phyloP scores from a whole-genome alignment of 2,888 invertebrate genomes.

The Agonopterix alstromeriana region DNA sequence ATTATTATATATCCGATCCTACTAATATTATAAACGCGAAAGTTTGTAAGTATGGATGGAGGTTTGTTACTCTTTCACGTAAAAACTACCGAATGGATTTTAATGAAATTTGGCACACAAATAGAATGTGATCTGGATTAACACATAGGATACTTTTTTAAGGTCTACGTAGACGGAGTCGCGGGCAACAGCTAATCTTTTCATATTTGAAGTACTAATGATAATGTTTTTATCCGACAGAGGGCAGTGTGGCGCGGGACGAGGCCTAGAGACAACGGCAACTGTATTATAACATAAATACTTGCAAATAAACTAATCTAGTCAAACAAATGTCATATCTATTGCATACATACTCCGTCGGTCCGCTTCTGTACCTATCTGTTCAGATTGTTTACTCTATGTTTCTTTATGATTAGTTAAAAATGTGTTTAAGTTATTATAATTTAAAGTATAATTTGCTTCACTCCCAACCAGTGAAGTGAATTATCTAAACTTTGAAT shows the following conservation, averaged over 20 bases:
- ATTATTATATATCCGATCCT: conserved; percentile 6
- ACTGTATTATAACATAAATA: conserved; percentile 30
- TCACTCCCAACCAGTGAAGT: conserved; percentile 43
- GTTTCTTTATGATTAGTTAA: background rate
- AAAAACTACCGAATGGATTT: too few relatives aligned
- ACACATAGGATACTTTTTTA: too few relatives aligned
- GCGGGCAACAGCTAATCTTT: too few relatives aligned
- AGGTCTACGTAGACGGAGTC: too few relatives aligned
- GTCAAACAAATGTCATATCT: conserved; percentile 25
- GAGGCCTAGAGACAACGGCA: conserved; percentile 58
- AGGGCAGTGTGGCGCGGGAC: conserved; percentile 45
- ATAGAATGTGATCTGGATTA: too few relatives aligned
- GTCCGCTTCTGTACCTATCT: conserved; percentile 12
- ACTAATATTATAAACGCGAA: too few relatives aligned
- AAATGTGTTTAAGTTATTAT: conserved; percentile 1
- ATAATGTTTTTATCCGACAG: conserved; percentile 24
- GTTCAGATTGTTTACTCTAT: background rate
- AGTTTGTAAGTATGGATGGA: too few relatives aligned
- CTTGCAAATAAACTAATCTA: conserved; percentile 1
- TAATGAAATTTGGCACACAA: too few relatives aligned
- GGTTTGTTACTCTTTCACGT: too few relatives aligned
- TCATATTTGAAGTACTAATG: too few relatives aligned
- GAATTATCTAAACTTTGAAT: conserved; percentile 19
- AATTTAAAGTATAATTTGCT: conserved; percentile 22
- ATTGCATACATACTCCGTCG: conserved; percentile 21